Percentiles rank a stretch among this genome's conserved stretches.
Evolutionary conservation across 1,140 invertebrate genomes (phyloP).

Genomic region (Drosophila ohnishii): DNA sequence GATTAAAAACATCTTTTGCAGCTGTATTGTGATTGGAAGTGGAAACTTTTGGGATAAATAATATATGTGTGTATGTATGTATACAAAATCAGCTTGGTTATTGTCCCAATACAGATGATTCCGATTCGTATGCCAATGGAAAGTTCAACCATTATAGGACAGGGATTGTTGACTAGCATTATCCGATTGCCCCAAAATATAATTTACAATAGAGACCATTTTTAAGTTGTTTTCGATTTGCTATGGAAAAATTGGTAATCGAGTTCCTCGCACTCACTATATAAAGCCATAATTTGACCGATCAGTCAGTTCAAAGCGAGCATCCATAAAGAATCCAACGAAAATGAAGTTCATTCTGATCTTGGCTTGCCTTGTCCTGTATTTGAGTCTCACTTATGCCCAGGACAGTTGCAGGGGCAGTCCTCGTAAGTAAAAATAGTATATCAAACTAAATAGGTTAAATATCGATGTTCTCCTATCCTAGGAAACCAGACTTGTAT

Average conservation of each 20-base stretch:
- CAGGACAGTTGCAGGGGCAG: not conserved
- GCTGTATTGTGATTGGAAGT: not conserved
- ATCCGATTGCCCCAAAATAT: not conserved
- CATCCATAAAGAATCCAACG: not conserved
- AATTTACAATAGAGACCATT: not conserved
- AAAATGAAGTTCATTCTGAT: slow-evolving; percentile 9
- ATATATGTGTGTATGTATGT: not conserved
- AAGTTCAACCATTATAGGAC: not conserved
- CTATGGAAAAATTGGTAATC: not conserved
- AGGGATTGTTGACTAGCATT: not conserved
- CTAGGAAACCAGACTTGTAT: slow-evolving; percentile 2
- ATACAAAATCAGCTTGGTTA: not conserved
- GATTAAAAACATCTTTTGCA: not conserved
- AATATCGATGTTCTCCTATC: not conserved
- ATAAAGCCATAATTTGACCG: not conserved
- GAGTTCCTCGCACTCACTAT: not conserved
- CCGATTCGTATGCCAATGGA: not conserved
- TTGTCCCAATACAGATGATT: not conserved
- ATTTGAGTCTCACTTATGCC: not conserved
- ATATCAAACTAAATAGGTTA: no score
- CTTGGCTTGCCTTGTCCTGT: not conserved
- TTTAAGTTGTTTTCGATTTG: slow-evolving; percentile 2
- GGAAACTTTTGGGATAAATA: not conserved
- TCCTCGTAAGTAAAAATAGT: not conserved
- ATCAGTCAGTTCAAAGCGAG: not conserved